Base-by-base conservation (phyloP, 2,888 invertebrate species). In the Cheilosia grossa region DNA sequence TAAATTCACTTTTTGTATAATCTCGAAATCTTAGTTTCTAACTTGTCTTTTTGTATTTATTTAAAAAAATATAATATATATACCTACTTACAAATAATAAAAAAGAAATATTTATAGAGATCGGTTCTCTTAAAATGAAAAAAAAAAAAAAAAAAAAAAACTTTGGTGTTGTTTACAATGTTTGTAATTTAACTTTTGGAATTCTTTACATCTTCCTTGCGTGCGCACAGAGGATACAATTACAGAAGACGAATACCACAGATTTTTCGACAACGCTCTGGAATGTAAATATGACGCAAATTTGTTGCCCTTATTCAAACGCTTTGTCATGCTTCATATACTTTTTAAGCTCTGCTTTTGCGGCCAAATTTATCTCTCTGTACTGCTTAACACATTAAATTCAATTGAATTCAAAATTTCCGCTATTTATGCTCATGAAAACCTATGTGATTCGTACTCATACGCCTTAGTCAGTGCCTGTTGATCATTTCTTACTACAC, bases 231-330 rank as follows among this genome's bases (percentile, higher is more conserved):
- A 90, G 89, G 89, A 91, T 87, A 88, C 90, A 87, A 94, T 95
- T 90, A 94, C 95, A 72, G 94, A 95, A 92, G 95, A 96, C 92
- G 96, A 96, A 92, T 96, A 95, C 92, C 95, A 96, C 91, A 95
- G 95, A 92, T 95, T 95, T 93, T 95, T 95, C 93, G 96, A 96
- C 93, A 94, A 94, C 90, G 95, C 96, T 90, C 94, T 96, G 89
- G 96, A 97, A 94, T 95, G 96, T 96, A 95, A 92, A 91, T 91
- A 91, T 91, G 33, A 40, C 37, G 33, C 21, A 59, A 61, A 53
- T 30, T 61, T 67, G 54, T 66, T 64, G 15, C 54, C 9, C 9
- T 30, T 63, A 49, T 37, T 81, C 47, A 58, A 82, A 70, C 66
- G 59, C 75, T 66, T 66, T 56, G 24, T 67, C 42, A 51, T 79